Percentiles rank a stretch among this genome's conserved stretches.
Conservation (phyloP, 2,888 invertebrate species). For the Philereme vetulata region DNA sequence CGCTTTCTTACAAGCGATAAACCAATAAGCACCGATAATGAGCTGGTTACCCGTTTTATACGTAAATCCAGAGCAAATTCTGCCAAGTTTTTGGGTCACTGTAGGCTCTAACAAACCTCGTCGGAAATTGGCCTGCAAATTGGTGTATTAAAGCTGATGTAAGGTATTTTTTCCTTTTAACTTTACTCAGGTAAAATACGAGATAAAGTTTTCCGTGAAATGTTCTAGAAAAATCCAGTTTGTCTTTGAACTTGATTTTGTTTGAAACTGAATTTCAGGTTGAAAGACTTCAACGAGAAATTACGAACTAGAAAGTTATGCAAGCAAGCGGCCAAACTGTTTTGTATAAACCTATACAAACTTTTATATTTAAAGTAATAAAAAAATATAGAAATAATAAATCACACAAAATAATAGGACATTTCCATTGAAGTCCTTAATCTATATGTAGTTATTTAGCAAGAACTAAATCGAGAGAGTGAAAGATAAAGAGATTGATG, state of each 20-base stretch:
- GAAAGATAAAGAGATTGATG: no score
- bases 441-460: no score
- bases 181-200: constrained; percentile 26
- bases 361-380: no score
- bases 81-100: constrained; percentile 32
- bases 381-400: no score
- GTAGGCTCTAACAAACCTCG: constrained; percentile 29
- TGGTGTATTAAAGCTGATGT: constrained; percentile 33
- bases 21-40: neutral
- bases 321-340: no score
- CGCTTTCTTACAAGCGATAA: no score
- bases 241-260: constrained; percentile 14
- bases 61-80: neutral
- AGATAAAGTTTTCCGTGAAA: constrained; percentile 13
- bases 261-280: constrained; percentile 6
- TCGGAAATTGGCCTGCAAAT: constrained; percentile 36
- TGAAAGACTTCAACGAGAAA: neutral
- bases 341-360: no score
- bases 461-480: no score
- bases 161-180: constrained; percentile 25
- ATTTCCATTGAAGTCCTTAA: no score
- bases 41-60: constrained; percentile 1
- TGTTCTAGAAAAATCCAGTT: constrained; percentile 4
- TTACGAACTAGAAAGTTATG: no score
- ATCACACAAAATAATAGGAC: no score